A percentile compares a stretch with the other conserved stretches of the same genome.
phyloP scores from a whole-genome alignment of 2,888 invertebrate species.

The Hypomecis punctinalis region DNA sequence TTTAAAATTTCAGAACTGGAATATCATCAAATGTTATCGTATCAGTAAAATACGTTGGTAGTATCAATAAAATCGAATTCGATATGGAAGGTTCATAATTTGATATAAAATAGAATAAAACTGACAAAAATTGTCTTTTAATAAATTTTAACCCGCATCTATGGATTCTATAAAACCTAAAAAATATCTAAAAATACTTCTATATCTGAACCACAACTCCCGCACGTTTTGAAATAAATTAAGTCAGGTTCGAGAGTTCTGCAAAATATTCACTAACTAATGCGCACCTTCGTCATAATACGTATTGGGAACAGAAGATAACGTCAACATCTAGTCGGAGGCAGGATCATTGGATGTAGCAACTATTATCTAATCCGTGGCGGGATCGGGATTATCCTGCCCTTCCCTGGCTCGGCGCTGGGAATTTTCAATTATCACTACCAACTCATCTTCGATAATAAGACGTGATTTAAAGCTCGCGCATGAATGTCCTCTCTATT shows the following conservation, averaged over 20 bases:
- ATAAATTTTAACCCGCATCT: too few species aligned
- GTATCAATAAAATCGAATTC: too few species aligned
- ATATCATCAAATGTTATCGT: too few species aligned
- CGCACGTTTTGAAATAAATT: not conserved
- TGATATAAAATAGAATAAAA: too few species aligned
- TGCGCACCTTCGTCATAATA: slow-evolving; percentile 54
- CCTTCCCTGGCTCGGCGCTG: slow-evolving; percentile 51
- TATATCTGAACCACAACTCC: too few species aligned
- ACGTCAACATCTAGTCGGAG: slow-evolving; percentile 57
- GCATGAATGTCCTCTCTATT: not conserved
- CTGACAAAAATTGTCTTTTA: too few species aligned
- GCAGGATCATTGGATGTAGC: slow-evolving; percentile 29
- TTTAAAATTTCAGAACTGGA: too few species aligned
- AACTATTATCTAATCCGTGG: too few species aligned
- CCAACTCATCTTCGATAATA: slow-evolving; percentile 56
- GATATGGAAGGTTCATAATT: too few species aligned
- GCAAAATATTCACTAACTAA: slow-evolving; percentile 44
- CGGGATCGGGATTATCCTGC: slow-evolving; percentile 29
- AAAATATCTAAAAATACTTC: too few species aligned
- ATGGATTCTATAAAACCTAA: too few species aligned
- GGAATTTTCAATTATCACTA: slow-evolving; percentile 66
- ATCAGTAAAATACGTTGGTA: too few species aligned
- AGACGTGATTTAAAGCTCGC: slow-evolving; percentile 52
- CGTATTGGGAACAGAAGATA: slow-evolving; percentile 56
- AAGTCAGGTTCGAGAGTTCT: slow-evolving; percentile 3